Percentiles rank a stretch among this genome's conserved stretches.
These are phyloP conservation scores for Clavelina lepadiformis DNA, from an alignment of 23 tunicate species.

Conservation along the genomic window DNA sequence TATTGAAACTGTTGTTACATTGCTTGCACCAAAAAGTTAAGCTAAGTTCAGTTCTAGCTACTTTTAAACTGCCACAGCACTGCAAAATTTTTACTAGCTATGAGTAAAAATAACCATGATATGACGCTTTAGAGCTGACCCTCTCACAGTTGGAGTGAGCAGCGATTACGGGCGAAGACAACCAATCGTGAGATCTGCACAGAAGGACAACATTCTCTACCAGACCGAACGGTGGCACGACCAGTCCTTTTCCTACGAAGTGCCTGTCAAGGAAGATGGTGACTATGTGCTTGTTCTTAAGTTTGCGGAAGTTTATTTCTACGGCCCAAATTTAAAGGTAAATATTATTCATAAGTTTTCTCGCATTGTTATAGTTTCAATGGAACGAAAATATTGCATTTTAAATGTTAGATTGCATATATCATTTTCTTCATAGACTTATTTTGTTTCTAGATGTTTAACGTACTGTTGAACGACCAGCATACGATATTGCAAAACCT, in stretches of 20 bases:
- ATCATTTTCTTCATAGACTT: too few species aligned
- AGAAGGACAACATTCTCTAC: slow-evolving; percentile 55
- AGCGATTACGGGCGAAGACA: slow-evolving; percentile 83
- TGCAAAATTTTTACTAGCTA: too few species aligned
- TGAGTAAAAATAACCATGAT: too few species aligned
- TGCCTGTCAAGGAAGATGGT: slow-evolving; percentile 75
- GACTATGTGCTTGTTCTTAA: slow-evolving; percentile 85
- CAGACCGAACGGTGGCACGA: slow-evolving; percentile 97
- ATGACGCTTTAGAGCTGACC: slow-evolving; percentile 70
- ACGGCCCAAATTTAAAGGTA: slow-evolving; percentile 69
- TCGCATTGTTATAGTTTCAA: too few species aligned
- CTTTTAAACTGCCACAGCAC: too few species aligned
- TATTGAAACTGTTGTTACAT: too few species aligned
- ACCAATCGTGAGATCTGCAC: slow-evolving; percentile 27
- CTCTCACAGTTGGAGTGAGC: slow-evolving; percentile 44
- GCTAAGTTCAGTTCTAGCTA: too few species aligned
- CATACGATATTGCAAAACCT: slow-evolving; percentile 52
- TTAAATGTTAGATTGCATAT: too few species aligned
- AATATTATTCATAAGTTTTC: too few species aligned
- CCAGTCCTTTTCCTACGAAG: slow-evolving; percentile 51
- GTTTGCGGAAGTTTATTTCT: slow-evolving; percentile 88
- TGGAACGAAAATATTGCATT: too few species aligned
- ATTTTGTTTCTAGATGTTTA: slow-evolving; percentile 40
- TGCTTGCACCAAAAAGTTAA: too few species aligned
- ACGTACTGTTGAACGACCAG: slow-evolving; percentile 71